Base-by-base conservation (phyloP, 2,113 vertebrate genomes). In the Limanda limanda region DNA sequence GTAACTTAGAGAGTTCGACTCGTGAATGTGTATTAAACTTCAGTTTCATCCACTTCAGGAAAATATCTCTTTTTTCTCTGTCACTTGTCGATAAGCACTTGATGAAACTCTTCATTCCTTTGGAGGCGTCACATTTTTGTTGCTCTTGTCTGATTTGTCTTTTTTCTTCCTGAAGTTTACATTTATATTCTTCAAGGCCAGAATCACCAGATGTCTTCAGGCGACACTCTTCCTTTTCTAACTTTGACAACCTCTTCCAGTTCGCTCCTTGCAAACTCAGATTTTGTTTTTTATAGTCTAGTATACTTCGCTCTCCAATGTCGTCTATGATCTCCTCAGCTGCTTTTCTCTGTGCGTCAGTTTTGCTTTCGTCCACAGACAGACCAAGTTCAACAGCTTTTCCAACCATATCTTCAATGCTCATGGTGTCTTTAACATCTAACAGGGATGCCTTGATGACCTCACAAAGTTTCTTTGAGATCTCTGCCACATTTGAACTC, bases 151-250 rank as follows among this genome's bases (percentile, higher is more conserved):
- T 35, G 3, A 92, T 74, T 0, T 23, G 0, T 3, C 12, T 0
- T 73, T 65, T 71, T 31, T 91, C 7, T 0, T 1, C 6, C 15
- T 52, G 31, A 10, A 91, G 75, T 1, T 87, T 35, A 0, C 31
- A 68, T 62, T 72, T 91, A 54, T 91, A 82, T 0, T 70, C n/a
- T 12, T 91, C 90, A 0, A 64, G 3, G 0, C 8, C 40, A 1
- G 0, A 1, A 0, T 61, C 68, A 18, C 68, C 65, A 27, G 47
- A 0, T 0, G 55, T 15, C 4, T 60, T 68, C 3, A 90, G 0
- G 45, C 90, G 71, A 40, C 81, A 92, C 20, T 79, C 68, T 3
- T 93, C 72, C 2, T 75, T 93, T 23, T 92, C 81, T 21, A 91
- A 4, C 25, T 83, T 42, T 1, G 91, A 76, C 62, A 91, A 37